phyloP scores from a whole-genome alignment of 2,888 invertebrate genomes.

The Eledona agricola region DNA sequence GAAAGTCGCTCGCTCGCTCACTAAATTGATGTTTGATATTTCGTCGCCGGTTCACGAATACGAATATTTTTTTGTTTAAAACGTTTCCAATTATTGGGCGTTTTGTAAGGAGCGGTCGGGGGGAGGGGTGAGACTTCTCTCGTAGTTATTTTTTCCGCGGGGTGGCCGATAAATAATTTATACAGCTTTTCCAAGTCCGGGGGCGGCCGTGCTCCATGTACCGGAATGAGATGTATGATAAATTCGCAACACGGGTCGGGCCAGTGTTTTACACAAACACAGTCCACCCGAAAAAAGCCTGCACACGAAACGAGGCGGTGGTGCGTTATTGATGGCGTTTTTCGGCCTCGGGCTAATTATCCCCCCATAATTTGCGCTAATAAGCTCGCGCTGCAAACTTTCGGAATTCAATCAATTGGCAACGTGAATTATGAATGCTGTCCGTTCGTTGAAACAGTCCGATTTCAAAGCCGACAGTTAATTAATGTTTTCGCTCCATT shows the following conservation, averaged over 20 bases:
- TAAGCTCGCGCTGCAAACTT: conserved; percentile 30
- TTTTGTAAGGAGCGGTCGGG: conserved; percentile 13
- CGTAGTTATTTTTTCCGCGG: no score
- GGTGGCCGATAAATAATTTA: no score
- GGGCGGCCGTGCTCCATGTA: conserved; percentile 52
- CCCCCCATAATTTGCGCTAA: conserved; percentile 37
- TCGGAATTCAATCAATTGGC: conserved; percentile 27
- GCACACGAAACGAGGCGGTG: conserved; percentile 20
- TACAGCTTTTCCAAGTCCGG: no score
- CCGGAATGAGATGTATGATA: conserved; percentile 58
- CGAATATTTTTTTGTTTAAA: conserved; percentile 47
- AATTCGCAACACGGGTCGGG: conserved; percentile 53
- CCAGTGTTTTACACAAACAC: conserved; percentile 49
- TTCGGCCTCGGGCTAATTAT: conserved; percentile 35
- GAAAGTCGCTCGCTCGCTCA: conserved; percentile 42
- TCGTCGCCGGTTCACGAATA: conserved; percentile 30
- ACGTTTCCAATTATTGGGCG: conserved; percentile 38
- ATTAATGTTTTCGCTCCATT: conserved; percentile 31
- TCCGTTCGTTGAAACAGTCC: conserved; percentile 20
- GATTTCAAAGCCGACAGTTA: conserved; percentile 22
- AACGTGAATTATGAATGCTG: conserved; percentile 24
- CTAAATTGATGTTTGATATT: conserved; percentile 54
- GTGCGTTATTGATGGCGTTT: conserved; percentile 39
- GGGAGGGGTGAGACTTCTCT: neutral
- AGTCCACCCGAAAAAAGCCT: conserved; percentile 35